phyloP scores from a whole-genome alignment of 2,113 vertebrate genomes.

The Zosterops hypoxanthus region DNA sequence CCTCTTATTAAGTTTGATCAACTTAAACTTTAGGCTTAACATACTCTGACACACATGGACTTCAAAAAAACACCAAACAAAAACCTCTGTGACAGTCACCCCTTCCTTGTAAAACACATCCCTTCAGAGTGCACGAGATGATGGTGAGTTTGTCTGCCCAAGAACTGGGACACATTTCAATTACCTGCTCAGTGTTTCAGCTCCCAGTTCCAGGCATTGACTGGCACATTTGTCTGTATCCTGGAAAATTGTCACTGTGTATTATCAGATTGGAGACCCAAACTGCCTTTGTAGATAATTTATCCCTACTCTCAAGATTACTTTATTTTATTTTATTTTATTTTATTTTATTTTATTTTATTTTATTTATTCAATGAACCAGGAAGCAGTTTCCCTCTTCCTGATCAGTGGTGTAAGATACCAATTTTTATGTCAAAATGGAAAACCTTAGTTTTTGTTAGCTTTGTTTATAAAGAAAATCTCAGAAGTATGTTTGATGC shows the following conservation, averaged over 20 bases:
- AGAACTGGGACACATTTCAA: not conserved
- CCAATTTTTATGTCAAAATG: not conserved
- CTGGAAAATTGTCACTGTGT: not conserved
- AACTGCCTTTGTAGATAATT: not conserved
- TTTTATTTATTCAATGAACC: not conserved
- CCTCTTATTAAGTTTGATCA: not conserved
- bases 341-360: not conserved
- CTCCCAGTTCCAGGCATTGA: not conserved
- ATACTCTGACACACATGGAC: not conserved
- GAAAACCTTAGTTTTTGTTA: not conserved
- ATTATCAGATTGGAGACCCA: not conserved
- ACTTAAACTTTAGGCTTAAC: not conserved
- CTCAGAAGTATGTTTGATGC: not conserved
- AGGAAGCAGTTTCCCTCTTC: rapidly evolving
- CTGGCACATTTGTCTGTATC: not conserved
- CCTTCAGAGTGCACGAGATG: not conserved
- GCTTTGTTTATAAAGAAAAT: not conserved
- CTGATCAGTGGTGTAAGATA: not conserved
- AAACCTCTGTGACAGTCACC: not conserved
- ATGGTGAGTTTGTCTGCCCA: not conserved
- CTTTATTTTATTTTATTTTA: not conserved
- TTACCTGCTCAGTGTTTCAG: not conserved
- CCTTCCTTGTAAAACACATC: not conserved
- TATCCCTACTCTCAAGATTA: not conserved
- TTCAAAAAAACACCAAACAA: not conserved